Evolutionary conservation across 2,888 invertebrate genomes (phyloP), one percentile per base, ranked within the genome.

Genomic region (Sphaerophoria taeniata): DNA sequence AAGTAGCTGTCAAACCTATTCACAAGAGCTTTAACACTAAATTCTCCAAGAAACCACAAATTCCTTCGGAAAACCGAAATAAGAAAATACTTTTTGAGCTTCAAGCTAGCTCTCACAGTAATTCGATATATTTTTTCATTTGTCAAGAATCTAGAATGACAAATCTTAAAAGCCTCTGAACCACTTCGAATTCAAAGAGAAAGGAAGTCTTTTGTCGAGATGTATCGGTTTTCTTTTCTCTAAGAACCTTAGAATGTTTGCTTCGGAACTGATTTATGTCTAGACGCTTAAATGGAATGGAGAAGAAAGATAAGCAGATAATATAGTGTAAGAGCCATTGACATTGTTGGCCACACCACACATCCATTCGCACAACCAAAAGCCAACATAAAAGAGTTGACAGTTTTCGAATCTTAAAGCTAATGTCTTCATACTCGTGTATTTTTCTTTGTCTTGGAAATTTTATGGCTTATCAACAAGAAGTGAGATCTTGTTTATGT

Each of bases 21-120:
- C 24, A 24, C 24, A 24, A 24, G 24, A 24, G 24, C 24, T 24
- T 24, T 2, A 24, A 24, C 24, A 24, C 24, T 24, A 24, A 24
- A 43, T 3, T 4, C 43, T 39, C 39, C 12, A 43, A 43, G 43
- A 9, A 43, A 12, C 2, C 12, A 9, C 2, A 3, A 43, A 43
- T 7, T 43, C 39, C 11, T 7, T 43, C 9, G 9, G 11, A 34
- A 14, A 11, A 55, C 36, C 53, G 24, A 24, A 9, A 56, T 77
- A 80, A 75, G 51, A 61, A 43, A 75, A 63, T 80, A 75, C 12
- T 36, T 33, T 63, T 63, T 43, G 65, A 70, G 39, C 31, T 47
- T 63, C 9, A 34, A 63, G 71, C 47, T 9, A 31, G 53, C 14
- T 34, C 47, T 7, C 6, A 36, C 16, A 4, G 78, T 65, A 51